Base-by-base conservation (phyloP, 2,888 invertebrate genomes). In the Dryobotodes eremita region DNA sequence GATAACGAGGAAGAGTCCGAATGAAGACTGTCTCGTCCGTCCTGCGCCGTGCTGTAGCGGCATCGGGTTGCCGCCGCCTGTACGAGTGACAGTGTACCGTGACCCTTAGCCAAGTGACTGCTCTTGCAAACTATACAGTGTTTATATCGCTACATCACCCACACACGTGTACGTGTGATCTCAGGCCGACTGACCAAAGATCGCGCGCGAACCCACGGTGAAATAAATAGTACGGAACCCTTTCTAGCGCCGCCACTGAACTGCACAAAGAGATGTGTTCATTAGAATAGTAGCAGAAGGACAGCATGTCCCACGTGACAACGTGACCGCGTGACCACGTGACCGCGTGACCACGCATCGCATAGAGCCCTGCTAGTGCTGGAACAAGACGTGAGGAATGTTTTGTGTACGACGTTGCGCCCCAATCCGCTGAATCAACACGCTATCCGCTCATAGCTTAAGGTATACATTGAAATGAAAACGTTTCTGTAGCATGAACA, bases 1-100 rank as follows among this genome's bases (percentile, higher is more conserved):
- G 98, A 98, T 80, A 98, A 97, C 91, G 98, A 98, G 87, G 98
- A 98, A 86, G 98, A 98, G 95, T 98, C 98, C 50, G 98, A 98
- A 94, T 98, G 98, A 97, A 95, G 93, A 91, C 92, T 91, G 93
- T 89, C 94, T 84, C 94, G 94, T 80, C 91, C 90, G 88, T 86
- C 92, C 90, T 94, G 95, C 94, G 90, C 84, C 90, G 85, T 94
- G 92, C 93, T 95, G 87, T 95, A 93, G 84, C 89, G 83, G 79
- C 71, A n/a, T n/a, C 57, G 71, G 68, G 48, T 65, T 31, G 82
- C 72, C 55, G 72, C 23, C 62, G 46, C 26, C 66, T 66, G 83
- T 72, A 26, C 75, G 48, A 72, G 84, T 80, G 86, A 73, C 71
- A 78, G 89, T 84, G 87, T 77, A 78, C 73, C 84, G 79, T 82